Evolutionary conservation across 2,113 vertebrate species (phyloP).

Genomic region (Megaceryle torquata): DNA sequence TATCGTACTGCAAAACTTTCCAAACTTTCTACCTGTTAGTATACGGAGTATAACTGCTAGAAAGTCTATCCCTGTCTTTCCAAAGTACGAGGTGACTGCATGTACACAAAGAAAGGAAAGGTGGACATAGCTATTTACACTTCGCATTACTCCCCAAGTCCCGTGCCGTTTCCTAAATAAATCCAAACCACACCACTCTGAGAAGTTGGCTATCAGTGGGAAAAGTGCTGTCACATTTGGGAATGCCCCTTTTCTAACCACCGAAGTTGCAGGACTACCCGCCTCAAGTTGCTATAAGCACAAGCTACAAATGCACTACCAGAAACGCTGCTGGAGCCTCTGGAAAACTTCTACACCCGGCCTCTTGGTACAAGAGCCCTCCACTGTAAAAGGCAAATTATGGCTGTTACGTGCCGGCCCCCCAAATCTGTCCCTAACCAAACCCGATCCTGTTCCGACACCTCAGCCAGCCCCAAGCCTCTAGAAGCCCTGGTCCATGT

Average conservation of each 20-base stretch:
- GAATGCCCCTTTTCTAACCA: fast-evolving
- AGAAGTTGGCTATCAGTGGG: neutral
- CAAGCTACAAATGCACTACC: fast-evolving
- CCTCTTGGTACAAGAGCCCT: neutral
- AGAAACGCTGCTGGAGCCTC: neutral
- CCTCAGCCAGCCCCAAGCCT: neutral
- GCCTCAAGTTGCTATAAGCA: neutral
- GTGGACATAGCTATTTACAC: neutral
- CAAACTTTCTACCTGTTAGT: constrained; percentile 34
- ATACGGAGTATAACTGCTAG: neutral
- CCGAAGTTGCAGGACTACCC: neutral
- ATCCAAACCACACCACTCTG: neutral
- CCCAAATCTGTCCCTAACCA: neutral
- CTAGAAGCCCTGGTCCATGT: constrained; percentile 14
- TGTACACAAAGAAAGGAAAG: neutral
- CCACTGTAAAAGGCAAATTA: neutral
- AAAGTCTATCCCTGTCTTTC: neutral
- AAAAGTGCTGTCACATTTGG: neutral
- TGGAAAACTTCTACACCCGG: neutral
- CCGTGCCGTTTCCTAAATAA: neutral
- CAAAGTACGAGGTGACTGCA: neutral
- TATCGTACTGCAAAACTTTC: constrained; percentile 41
- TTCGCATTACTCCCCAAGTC: neutral
- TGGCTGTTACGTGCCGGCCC: neutral
- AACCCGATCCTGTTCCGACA: neutral